Evolutionary conservation across 2,888 invertebrate species (phyloP).

Genomic region (Conus canariensis): DNA sequence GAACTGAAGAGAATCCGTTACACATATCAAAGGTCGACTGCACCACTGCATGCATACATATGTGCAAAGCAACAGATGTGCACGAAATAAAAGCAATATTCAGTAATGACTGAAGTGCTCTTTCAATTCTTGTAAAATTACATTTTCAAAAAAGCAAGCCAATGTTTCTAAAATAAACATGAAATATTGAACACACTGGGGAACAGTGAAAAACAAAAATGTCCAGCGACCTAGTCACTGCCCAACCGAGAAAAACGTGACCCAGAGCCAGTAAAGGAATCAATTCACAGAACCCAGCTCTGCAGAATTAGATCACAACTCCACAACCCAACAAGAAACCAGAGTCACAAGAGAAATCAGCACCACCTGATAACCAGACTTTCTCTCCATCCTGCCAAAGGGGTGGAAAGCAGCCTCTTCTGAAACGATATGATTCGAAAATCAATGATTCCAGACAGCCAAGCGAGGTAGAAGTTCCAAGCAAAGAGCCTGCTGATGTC

Average conservation of each 20-base stretch:
- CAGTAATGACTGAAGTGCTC: background rate
- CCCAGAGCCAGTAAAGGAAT: background rate
- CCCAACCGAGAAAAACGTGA: background rate
- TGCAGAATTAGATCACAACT: background rate
- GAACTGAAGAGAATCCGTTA: background rate
- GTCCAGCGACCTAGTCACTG: background rate
- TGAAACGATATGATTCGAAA: background rate
- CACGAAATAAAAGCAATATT: background rate
- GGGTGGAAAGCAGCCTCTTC: background rate
- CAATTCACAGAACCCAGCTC: conserved; percentile 3
- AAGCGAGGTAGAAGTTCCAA: too few relatives aligned
- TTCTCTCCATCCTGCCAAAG: background rate
- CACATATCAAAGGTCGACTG: background rate
- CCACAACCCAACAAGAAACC: background rate
- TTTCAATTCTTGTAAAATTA: background rate
- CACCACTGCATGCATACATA: background rate
- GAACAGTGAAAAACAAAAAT: background rate
- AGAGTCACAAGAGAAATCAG: background rate
- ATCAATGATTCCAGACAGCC: conserved; percentile 9
- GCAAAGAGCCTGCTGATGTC: background rate
- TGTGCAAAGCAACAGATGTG: conserved; percentile 12
- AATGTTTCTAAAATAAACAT: background rate
- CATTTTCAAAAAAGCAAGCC: background rate
- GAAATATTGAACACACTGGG: background rate
- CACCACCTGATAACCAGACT: conserved; percentile 10